Evolutionary conservation across 2,888 invertebrate genomes (phyloP), one percentile per base, ranked within the genome.

Genomic region (Epinotia ramella): DNA sequence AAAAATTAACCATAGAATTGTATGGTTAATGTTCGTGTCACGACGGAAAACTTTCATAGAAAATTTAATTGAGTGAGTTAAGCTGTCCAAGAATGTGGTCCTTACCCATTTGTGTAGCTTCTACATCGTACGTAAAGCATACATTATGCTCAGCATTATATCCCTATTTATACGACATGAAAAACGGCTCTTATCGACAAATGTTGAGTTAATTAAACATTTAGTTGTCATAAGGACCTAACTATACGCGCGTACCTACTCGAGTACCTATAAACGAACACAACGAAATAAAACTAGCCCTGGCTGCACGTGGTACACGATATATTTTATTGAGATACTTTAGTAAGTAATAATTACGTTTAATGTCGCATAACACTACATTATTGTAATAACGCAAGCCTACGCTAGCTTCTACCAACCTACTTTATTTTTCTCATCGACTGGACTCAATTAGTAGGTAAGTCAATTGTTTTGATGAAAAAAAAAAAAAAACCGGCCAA

Each of bases 151-250:
- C 40, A 24, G 66, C 70, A 70, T 65, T 65, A 24, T 56, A 49
- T 66, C 60, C 53, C 46, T 60, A 60, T 65, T 70, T 59, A 72
- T 71, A 62, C 53, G 16, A 68, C 63, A 59, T 13, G 66, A 76
- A 62, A 28, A 60, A 72, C 71, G 67, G 67, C 12, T 67, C 66
- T 76, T 63, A 76, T 76, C 76, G 62, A 66, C 65, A 71, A 53
- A 63, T 71, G 72, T 76, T 71, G 76, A 67, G 76, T 75, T 76
- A 76, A 76, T 72, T 71, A 76, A 65, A 75, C 66, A 63, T 76
- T 75, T 67, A 72, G 66, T 72, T 76, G 67, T 76, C 75, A 76
- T 53, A 33, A n/a, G n/a, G n/a, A 53, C 53, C 16, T 53, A 53
- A 6, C n/a, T 53, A 53, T 40, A 24, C 20, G 28, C 20, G 46